Conservation (phyloP, 2,797 vertebrate genomes). For the Sebastes taczanowskii region DNA sequence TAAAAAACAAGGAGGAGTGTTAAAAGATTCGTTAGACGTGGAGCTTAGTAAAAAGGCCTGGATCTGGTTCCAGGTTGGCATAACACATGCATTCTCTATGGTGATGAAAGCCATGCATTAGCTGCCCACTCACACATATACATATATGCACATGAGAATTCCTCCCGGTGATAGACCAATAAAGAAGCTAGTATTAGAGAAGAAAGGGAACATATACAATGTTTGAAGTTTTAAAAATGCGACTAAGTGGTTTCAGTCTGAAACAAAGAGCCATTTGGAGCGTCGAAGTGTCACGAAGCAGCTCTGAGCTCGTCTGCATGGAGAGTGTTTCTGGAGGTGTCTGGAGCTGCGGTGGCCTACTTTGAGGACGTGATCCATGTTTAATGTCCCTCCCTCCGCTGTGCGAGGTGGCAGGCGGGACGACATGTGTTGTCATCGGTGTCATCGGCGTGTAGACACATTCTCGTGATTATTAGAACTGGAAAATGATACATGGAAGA, state of each 20-base stretch:
- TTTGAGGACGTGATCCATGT: conserved; percentile 59
- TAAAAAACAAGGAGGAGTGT: neutral
- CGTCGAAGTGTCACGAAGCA: neutral
- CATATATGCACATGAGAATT: neutral
- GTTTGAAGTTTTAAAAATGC: conserved; percentile 10
- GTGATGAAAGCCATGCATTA: neutral
- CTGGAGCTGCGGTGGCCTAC: conserved; percentile 51
- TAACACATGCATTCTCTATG: too few relatives aligned
- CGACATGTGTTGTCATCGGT: conserved; percentile 22
- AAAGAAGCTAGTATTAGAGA: neutral
- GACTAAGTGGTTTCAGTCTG: neutral
- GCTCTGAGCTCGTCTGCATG: neutral
- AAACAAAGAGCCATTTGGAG: neutral
- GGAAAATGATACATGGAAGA: conserved; percentile 21
- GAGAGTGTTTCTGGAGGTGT: conserved; percentile 30
- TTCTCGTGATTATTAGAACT: conserved; percentile 4
- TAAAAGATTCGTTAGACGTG: neutral
- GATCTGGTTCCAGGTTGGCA: too few relatives aligned
- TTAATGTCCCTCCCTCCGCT: conserved; percentile 32
- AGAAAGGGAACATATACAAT: neutral
- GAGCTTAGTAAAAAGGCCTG: too few relatives aligned
- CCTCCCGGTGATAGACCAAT: neutral
- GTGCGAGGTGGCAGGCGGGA: conserved; percentile 12
- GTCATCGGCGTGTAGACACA: conserved; percentile 8
- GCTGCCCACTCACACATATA: neutral